Evolutionary conservation across 2,113 vertebrate species (phyloP).

Genomic region (Ptyas mucosa): DNA sequence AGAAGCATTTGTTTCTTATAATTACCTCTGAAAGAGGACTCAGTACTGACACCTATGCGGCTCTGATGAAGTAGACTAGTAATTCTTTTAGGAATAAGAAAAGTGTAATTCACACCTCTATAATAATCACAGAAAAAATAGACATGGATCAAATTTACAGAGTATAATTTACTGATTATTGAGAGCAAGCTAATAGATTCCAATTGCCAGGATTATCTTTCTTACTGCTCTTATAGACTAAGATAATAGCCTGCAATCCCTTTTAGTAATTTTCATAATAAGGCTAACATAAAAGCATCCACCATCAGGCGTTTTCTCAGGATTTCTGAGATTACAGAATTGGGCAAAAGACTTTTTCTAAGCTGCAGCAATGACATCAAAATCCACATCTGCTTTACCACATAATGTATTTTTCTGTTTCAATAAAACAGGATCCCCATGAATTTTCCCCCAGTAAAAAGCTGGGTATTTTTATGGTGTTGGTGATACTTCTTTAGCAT

Average conservation of each 20-base stretch:
- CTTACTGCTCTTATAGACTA: background rate
- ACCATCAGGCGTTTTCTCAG: background rate
- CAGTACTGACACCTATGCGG: background rate
- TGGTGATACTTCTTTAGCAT: background rate
- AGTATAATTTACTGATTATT: background rate
- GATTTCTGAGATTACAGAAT: background rate
- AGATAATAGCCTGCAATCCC: background rate
- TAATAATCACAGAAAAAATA: background rate
- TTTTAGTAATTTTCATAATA: background rate
- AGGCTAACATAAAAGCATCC: background rate
- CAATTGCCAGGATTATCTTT: background rate
- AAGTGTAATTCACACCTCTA: background rate
- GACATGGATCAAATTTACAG: background rate
- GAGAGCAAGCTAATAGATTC: background rate
- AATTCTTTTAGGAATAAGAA: background rate
- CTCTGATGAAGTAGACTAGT: background rate
- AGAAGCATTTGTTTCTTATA: no score
- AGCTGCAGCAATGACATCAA: background rate
- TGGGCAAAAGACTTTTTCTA: background rate
- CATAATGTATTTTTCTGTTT: background rate
- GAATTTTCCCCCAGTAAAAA: background rate
- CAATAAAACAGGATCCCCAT: background rate
- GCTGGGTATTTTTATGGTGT: background rate
- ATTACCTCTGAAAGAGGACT: background rate
- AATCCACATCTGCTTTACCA: background rate